These are phyloP conservation scores for Cataglyphis hispanica DNA, from an alignment of 1,140 invertebrate genomes.

Conservation along the genomic window DNA sequence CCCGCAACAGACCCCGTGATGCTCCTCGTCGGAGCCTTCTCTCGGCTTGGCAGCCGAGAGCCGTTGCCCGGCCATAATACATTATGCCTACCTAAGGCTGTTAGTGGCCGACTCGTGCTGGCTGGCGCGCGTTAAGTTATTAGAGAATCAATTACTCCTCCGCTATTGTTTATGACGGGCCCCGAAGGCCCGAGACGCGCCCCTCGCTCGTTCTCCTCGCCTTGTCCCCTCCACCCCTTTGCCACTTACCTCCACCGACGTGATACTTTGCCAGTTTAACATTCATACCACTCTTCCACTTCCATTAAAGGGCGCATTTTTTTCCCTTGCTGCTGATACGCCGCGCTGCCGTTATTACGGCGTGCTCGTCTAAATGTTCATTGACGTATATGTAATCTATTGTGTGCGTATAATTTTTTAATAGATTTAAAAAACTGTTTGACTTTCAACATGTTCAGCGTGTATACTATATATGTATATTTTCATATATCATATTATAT, in stretches of 20 bases:
- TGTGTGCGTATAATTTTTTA: not conserved
- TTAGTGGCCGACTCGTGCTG: conserved; percentile 80
- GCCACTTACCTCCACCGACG: conserved; percentile 23
- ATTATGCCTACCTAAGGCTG: conserved; percentile 84
- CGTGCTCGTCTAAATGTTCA: conserved; percentile 6
- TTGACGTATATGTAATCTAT: not conserved
- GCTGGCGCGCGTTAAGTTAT: conserved; percentile 86
- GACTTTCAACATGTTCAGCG: not conserved
- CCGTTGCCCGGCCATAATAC: conserved; percentile 79
- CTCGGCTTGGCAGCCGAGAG: conserved; percentile 68
- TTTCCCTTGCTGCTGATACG: not conserved
- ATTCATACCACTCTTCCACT: conserved; percentile 33
- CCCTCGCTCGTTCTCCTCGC: conserved; percentile 62
- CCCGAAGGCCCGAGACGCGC: conserved; percentile 78
- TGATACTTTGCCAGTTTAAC: conserved; percentile 46
- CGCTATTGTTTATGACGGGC: conserved; percentile 86
- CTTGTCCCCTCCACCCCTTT: not conserved
- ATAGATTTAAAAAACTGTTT: not conserved
- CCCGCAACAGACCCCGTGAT: conserved; percentile 40
- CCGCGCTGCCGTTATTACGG: conserved; percentile 4
- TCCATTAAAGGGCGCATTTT: conserved; percentile 20
- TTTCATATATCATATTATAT: too few species aligned
- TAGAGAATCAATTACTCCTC: conserved; percentile 86
- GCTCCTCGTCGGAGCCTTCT: conserved; percentile 65
- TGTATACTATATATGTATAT: too few species aligned